Base-by-base conservation (phyloP, 1,140 invertebrate species). In the Pogonognathellus flavescens region DNA sequence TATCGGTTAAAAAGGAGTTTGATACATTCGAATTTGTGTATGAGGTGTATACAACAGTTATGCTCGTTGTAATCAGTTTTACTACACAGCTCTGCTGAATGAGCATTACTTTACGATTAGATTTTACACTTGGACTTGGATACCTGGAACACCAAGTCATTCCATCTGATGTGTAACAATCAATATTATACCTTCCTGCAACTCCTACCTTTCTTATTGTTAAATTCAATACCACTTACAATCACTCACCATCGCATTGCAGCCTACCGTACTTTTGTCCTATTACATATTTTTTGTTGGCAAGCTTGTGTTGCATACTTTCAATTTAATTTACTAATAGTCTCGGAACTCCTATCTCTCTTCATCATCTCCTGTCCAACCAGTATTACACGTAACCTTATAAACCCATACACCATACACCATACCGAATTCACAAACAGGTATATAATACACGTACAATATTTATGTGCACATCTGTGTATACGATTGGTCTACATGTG, bases 211-310 rank as follows among this genome's bases (percentile, higher is more conserved):
- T 41, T 41, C 31, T 41, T 41, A 41, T 41, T 41, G 31, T 41
- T 41, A 41, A 41, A 41, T 41, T 41, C 31, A 41, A 41, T 41
- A 41, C 31, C 31, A 41, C 31, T 41, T 41, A 41, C 31, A 41
- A 41, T 41, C 31, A 41, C 31, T 41, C 31, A 41, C 31, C 31
- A 41, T 41, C 31, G 31, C 31, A 41, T 6, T 41, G 18, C 20
- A 66, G 14, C 22, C 62, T 66, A 66, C 62, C 22, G 62, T 20
- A 66, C 62, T 66, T 66, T 66, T 4, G 62, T 66, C 25, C 62
- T 66, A 66, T 66, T 66, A 66, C 25, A 25, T 66, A 25, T 66
- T 66, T 66, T 66, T 66, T 66, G 62, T 66, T 66, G 62, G n/a
- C n/a, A n/a, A 66, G 22, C 31, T 66, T 66, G 62, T 66, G 25